Conservation (phyloP, 2,797 vertebrate species). For the Nothura maculosa region DNA sequence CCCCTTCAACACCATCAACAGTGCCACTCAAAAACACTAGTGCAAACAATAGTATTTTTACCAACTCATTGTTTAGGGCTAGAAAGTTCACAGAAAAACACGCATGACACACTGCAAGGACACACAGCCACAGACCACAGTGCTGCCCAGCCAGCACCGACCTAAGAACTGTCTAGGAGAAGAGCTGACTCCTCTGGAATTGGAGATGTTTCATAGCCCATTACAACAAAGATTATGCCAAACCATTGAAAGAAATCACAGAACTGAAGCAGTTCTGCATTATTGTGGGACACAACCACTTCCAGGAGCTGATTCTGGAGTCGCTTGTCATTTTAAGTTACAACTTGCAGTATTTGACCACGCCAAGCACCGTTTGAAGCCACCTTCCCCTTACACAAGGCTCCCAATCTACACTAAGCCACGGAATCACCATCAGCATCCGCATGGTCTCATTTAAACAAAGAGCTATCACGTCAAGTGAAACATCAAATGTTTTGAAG, state of each 20-base stretch:
- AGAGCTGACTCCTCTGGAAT: background rate
- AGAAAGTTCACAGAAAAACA: background rate
- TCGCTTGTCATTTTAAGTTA: background rate
- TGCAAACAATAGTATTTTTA: background rate
- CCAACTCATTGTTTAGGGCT: background rate
- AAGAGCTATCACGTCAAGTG: background rate
- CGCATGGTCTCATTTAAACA: background rate
- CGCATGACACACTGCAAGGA: background rate
- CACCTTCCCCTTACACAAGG: accelerated
- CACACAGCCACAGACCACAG: background rate
- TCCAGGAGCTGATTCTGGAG: background rate
- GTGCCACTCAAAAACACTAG: background rate
- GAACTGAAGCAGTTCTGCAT: background rate
- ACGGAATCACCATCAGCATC: accelerated
- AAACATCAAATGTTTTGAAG: background rate
- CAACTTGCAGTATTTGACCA: background rate
- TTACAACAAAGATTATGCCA: background rate
- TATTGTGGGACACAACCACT: background rate
- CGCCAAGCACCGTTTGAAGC: background rate
- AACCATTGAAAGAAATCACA: background rate
- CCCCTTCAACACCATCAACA: background rate
- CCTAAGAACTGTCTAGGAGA: background rate
- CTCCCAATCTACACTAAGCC: background rate
- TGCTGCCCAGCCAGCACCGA: background rate
- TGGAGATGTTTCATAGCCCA: background rate